These are phyloP conservation scores for Bradypus variegatus DNA, from an alignment of 2,797 vertebrate genomes.

Conservation along the genomic window DNA sequence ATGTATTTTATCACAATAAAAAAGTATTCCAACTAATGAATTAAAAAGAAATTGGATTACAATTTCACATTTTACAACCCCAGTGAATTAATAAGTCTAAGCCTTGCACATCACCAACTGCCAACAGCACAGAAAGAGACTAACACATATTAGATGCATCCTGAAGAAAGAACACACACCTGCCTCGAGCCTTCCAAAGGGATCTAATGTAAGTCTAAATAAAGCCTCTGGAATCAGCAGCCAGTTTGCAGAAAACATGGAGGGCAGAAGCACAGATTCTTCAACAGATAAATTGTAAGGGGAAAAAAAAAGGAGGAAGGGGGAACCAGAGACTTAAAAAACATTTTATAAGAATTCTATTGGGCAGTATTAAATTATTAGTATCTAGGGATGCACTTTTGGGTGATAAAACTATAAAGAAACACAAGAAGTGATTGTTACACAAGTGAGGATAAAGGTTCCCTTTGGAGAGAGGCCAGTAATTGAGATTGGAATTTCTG, in stretches of 20 bases:
- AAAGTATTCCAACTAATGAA: no score
- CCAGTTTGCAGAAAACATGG: neutral
- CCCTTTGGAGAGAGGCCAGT: neutral
- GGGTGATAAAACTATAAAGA: neutral
- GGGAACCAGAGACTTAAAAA: neutral
- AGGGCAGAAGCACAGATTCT: neutral
- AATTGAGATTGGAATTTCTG: neutral
- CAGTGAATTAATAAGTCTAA: neutral
- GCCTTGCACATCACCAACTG: neutral
- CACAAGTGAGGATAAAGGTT: neutral
- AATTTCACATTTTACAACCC: neutral
- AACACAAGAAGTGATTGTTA: neutral
- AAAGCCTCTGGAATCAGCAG: neutral
- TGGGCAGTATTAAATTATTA: neutral
- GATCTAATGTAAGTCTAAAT: neutral
- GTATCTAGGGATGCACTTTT: neutral
- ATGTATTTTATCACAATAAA: no score
- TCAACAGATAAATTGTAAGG: neutral
- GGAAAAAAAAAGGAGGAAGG: no score
- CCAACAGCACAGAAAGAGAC: neutral
- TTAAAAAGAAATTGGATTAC: neutral
- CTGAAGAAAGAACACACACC: neutral
- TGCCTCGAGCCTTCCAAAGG: neutral
- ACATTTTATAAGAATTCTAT: neutral
- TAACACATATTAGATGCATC: neutral